Evolutionary conservation across 1,140 invertebrate genomes (phyloP), one percentile per base, ranked within the genome.

Genomic region (Scaptomyza graminum): DNA sequence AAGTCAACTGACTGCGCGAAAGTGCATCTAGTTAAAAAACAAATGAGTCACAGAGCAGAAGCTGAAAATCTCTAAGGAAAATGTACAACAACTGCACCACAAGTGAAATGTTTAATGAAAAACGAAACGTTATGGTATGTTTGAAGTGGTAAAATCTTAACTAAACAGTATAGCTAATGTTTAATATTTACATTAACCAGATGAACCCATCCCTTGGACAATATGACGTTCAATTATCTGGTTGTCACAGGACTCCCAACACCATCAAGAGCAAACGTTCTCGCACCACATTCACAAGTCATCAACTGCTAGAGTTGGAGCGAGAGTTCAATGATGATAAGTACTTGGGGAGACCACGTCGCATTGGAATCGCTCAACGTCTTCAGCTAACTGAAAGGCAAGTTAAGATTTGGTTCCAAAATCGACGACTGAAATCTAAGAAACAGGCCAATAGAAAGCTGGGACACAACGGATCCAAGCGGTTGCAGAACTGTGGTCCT

Each of bases 361-460:
- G 97, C 7, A 96, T 97, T 15, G 95, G 96, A 84, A 94, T 98
- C 77, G 96, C 97, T 0, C 92, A 94, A 11, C 92, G 94, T 11
- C 92, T 98, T 1, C 93, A 93, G 16, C 92, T 98, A 0, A 95
- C 95, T 0, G 97, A 98, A 79, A 92, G 96, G 43, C 97, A 98
- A 91, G 97, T 98, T 12, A 98, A 98, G 92, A 97, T 98, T 54
- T 98, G 97, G 97, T 98, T 91, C 22, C 90, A 91, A 52, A 91
- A 91, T 81, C 69, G 90, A 7, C 89, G 90, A 16, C 90, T 90
- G 89, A 90, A 90, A 18, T 65, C 59, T 8, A 90, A 90, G 13
- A 90, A 89, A 46, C 18, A 60, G 43, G 41, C 79, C 11, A 76
- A 57, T 7, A 59, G 71, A n/a, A 65, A 71, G 9, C 6, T 49